phyloP scores from a whole-genome alignment of 2,888 invertebrate species.

The Limulus polyphemus region DNA sequence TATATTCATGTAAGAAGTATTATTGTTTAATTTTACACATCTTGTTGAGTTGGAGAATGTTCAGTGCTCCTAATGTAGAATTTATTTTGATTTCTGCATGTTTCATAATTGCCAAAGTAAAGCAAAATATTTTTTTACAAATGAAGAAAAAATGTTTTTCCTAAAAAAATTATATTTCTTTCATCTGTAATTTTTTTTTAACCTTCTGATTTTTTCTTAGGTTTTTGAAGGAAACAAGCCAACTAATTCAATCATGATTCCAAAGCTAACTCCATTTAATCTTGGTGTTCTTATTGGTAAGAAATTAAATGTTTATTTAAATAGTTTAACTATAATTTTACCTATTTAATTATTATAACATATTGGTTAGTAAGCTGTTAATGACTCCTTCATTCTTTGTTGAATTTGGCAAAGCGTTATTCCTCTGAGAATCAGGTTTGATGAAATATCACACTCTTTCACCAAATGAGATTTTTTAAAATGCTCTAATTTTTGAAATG shows the following conservation, averaged over 20 bases:
- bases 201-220: constrained; percentile 29
- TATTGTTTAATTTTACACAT: neutral
- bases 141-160: too few relatives aligned
- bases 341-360: neutral
- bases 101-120: too few relatives aligned
- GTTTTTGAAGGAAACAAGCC: constrained; percentile 92
- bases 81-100: neutral
- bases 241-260: constrained; percentile 88
- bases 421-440: too few relatives aligned
- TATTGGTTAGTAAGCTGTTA: neutral
- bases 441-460: too few relatives aligned
- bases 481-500: too few relatives aligned
- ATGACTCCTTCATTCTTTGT: too few relatives aligned
- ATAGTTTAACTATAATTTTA: neutral
- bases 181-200: too few relatives aligned
- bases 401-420: too few relatives aligned
- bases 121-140: too few relatives aligned
- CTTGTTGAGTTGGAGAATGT: neutral
- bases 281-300: constrained; percentile 85
- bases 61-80: neutral
- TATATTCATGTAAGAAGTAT: neutral
- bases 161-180: too few relatives aligned
- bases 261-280: constrained; percentile 79
- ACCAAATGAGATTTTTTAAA: too few relatives aligned
- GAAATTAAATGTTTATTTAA: constrained; percentile 21